Evolutionary conservation across 2,888 invertebrate genomes (phyloP).

Genomic region (Parasteatoda lunata): DNA sequence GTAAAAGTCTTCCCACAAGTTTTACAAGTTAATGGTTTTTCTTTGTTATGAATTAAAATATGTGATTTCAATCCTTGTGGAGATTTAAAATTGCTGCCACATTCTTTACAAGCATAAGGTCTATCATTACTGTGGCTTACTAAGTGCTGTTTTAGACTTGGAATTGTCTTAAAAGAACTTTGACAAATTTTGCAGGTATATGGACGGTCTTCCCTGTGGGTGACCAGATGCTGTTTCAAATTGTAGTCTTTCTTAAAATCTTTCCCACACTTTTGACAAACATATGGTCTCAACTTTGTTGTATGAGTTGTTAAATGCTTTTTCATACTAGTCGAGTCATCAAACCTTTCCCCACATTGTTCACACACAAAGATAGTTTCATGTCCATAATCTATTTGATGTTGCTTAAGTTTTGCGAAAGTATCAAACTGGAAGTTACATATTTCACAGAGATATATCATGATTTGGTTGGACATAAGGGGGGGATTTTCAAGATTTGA

Average conservation of each 20-base stretch:
- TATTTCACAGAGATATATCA: slow-evolving; percentile 8
- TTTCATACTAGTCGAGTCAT: slow-evolving; percentile 26
- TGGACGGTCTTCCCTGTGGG: slow-evolving; percentile 56
- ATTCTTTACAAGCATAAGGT: slow-evolving; percentile 55
- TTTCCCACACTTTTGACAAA: slow-evolving; percentile 61
- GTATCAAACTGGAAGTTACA: slow-evolving; percentile 24
- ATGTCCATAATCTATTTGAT: slow-evolving; percentile 24
- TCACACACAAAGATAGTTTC: slow-evolving; percentile 32
- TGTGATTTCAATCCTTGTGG: slow-evolving; percentile 54
- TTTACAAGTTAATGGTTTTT: slow-evolving; percentile 52
- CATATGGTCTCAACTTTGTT: slow-evolving; percentile 41
- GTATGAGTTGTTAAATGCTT: slow-evolving; percentile 45
- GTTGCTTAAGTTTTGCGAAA: slow-evolving; percentile 18
- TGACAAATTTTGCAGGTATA: slow-evolving; percentile 48
- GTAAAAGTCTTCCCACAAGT: slow-evolving; percentile 57
- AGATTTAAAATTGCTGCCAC: slow-evolving; percentile 56
- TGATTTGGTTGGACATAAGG: not conserved
- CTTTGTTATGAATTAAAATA: slow-evolving; percentile 50
- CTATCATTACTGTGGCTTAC: slow-evolving; percentile 58
- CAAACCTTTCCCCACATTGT: slow-evolving; percentile 33
- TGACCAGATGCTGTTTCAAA: slow-evolving; percentile 47
- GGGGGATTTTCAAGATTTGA: not conserved
- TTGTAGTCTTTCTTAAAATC: slow-evolving; percentile 52
- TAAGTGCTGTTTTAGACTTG: slow-evolving; percentile 56
- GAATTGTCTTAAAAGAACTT: slow-evolving; percentile 54